Evolutionary conservation across 1,140 invertebrate genomes (phyloP).

Genomic region (Idris sp.): DNA sequence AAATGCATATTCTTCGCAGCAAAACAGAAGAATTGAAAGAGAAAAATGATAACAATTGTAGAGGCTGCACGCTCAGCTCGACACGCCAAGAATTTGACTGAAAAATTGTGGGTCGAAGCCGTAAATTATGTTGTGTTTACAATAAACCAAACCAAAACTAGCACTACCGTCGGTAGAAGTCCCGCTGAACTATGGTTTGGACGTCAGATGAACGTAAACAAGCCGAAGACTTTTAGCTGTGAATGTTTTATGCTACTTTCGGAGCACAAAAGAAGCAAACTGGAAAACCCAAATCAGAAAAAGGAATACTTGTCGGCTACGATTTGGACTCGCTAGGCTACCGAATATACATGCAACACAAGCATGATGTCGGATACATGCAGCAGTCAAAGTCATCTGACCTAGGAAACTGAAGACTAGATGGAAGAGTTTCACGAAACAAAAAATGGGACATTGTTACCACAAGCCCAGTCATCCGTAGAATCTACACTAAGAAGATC

Average conservation of each 20-base stretch:
- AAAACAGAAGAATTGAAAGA: neutral
- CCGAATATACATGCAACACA: neutral
- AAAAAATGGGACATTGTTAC: no score
- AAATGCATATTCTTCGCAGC: conserved; percentile 1
- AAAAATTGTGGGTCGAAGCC: conserved; percentile 5
- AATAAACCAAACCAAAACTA: neutral
- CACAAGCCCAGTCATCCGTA: neutral
- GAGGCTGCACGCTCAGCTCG: neutral
- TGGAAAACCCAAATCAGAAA: neutral
- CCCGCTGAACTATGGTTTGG: conserved; percentile 8
- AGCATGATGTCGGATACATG: conserved; percentile 18
- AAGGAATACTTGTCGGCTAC: conserved; percentile 1
- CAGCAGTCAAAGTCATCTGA: conserved; percentile 39
- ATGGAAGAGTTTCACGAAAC: no score
- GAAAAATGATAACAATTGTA: conserved; percentile 1
- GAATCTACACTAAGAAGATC: conserved; percentile 10
- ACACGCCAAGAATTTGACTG: neutral
- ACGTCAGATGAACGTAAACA: neutral
- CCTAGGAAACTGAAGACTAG: no score
- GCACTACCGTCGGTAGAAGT: neutral
- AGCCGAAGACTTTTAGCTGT: neutral
- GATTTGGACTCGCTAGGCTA: neutral
- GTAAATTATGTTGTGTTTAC: conserved; percentile 5
- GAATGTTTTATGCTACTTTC: neutral
- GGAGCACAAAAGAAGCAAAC: conserved; percentile 5